Evolutionary conservation across 2,797 vertebrate genomes (phyloP).

Genomic region (Lepidocolaptes lacrymiger): DNA sequence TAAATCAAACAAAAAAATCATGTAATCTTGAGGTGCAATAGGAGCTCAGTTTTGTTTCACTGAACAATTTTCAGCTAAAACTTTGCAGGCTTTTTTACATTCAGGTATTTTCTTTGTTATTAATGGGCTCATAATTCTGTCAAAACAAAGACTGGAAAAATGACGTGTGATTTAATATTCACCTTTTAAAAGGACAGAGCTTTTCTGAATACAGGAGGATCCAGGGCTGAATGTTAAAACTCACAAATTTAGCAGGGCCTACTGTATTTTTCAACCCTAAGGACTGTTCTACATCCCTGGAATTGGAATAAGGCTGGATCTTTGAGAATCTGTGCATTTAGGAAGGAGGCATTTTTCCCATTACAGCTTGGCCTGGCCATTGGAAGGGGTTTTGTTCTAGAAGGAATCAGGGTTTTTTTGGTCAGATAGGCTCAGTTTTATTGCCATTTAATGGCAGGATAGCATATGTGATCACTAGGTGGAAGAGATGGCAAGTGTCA

Average conservation of each 20-base stretch:
- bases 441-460: background rate
- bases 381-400: background rate
- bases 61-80: background rate
- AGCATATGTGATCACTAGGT: background rate
- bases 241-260: background rate
- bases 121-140: conserved; percentile 36
- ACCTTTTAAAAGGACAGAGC: conserved; percentile 17
- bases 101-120: conserved; percentile 12
- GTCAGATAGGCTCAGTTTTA: background rate
- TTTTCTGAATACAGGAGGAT: background rate
- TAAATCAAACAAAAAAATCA: background rate
- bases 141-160: conserved; percentile 41
- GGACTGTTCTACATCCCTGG: background rate
- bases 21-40: background rate
- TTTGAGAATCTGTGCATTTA: background rate
- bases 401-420: background rate
- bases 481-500: background rate
- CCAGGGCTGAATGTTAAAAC: background rate
- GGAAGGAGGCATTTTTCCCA: background rate
- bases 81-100: background rate
- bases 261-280: background rate
- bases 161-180: conserved; percentile 25
- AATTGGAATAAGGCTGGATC: background rate
- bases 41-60: background rate
- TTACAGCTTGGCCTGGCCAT: background rate